Base-by-base conservation (phyloP, 1,140 invertebrate genomes). In the Neuroterus valhalla region DNA sequence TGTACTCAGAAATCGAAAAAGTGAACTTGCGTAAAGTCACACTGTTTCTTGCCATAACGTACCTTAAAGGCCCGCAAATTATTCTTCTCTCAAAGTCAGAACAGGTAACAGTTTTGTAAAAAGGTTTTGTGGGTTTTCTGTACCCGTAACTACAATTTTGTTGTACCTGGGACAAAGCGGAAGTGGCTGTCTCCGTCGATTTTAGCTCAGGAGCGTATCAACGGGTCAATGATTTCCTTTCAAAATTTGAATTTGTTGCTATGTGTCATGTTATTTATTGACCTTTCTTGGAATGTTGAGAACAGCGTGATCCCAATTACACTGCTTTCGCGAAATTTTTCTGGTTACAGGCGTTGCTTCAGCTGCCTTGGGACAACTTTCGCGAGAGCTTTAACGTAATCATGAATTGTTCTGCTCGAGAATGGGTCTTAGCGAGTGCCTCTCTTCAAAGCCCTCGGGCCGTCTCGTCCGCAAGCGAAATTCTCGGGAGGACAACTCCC, bases 91-190 rank as follows among this genome's bases (percentile, higher is more conserved):
- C 55, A 15, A 62, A 15, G 72, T 46, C 38, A 38, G 42, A 46
- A 68, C 55, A 21, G 52, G 31, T 67, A 75, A 80, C 70, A 77
- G 79, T 79, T 79, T 81, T 74, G 81, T 79, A 83, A 82, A 85
- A 81, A 85, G 83, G 80, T 85, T 85, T 83, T 81, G 80, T 78
- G 76, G 78, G 81, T 82, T 82, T 79, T 72, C 55, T 46, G 68
- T 31, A 70, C 21, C 72, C 81, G 79, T 85, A 83, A 83, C 79
- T 85, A 71, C 73, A 78, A 80, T 77, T 83, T 83, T 83, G 76
- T 77, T 68, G 70, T 55, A 43, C 23, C 26, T 6, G 26, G n/a
- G 55, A 26, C 31, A 50, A 68, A 42, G 21, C 31, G 48, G 62
- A 42, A 46, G 38, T 55, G 72, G 26, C 55, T 62, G 55, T 62